Evolutionary conservation across 2,888 invertebrate genomes (phyloP), one percentile per base, ranked within the genome.

Genomic region (Keiferia lycopersicella): DNA sequence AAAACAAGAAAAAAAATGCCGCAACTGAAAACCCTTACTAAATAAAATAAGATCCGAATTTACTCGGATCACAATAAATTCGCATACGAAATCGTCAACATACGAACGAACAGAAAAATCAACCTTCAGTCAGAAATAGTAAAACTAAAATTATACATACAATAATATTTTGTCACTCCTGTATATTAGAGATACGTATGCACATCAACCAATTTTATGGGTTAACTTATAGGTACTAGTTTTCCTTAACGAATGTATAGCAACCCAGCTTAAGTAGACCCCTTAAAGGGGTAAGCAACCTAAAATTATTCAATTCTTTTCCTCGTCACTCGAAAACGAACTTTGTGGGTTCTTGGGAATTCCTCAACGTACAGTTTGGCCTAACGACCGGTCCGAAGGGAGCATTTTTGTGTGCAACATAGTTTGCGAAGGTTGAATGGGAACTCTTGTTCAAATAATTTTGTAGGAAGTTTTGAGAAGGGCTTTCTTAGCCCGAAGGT

Each of bases 401-500:
- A 65, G 71, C 68, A 77, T 74, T 79, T 82, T 84, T 71, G 78
- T 71, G 69, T 81, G 76, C 68, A 63, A 67, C 66, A 71, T 73
- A 69, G 59, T 68, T 64, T 18, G 62, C 51, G 60, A 65, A 62
- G 65, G 69, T 69, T 72, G 68, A 62, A 67, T 67, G 67, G 72
- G 74, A 69, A 72, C 74, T 66, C 82, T 83, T 84, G 86, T 85
- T 85, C 84, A 86, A 88, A 89, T 87, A 88, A 89, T 88, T 87
- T 87, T 71, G 84, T 83, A 84, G 84, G 83, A 86, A 88, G 82
- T 86, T 88, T 81, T 79, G 79, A 78, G 79, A 81, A 84, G 84
- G 87, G 83, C 81, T 86, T 82, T 79, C 73, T 69, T 74, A 68
- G 77, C 80, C 85, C 83, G 66, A 77, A 83, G 86, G 84, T 74